These are phyloP conservation scores for Alethe castanea DNA, from an alignment of 2,113 vertebrate genomes.

Conservation along the genomic window DNA sequence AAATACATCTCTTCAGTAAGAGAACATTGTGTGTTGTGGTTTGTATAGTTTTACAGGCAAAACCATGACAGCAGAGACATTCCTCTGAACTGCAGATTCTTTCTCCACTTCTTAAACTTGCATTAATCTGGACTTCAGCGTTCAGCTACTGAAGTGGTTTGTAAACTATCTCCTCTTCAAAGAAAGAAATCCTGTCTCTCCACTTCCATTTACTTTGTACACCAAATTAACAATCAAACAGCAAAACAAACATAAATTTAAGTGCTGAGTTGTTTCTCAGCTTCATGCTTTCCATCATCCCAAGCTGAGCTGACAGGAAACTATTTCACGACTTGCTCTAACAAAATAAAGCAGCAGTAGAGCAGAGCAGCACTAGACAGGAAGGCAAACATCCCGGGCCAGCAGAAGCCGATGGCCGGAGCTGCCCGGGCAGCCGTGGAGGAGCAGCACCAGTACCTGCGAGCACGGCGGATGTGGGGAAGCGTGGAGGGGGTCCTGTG, in stretches of 20 bases:
- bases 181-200: not conserved
- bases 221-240: not conserved
- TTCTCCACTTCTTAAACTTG: not conserved
- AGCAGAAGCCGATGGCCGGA: rapidly evolving
- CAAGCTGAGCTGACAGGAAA: not conserved
- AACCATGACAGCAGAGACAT: not conserved
- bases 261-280: not conserved
- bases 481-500: not conserved
- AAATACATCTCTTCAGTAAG: not conserved
- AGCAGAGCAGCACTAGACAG: not conserved
- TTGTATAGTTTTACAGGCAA: not conserved
- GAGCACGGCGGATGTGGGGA: not conserved
- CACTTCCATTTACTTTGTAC: not conserved
- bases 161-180: not conserved
- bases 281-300: not conserved
- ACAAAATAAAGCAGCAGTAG: not conserved
- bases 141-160: not conserved
- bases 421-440: not conserved
- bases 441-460: not conserved
- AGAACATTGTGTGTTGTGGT: not conserved
- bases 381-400: not conserved
- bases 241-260: conserved; percentile 11
- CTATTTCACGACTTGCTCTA: not conserved
- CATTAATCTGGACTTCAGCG: not conserved
- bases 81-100: not conserved